Evolutionary conservation across 2,888 invertebrate species (phyloP).

Genomic region (Empis stercorea): DNA sequence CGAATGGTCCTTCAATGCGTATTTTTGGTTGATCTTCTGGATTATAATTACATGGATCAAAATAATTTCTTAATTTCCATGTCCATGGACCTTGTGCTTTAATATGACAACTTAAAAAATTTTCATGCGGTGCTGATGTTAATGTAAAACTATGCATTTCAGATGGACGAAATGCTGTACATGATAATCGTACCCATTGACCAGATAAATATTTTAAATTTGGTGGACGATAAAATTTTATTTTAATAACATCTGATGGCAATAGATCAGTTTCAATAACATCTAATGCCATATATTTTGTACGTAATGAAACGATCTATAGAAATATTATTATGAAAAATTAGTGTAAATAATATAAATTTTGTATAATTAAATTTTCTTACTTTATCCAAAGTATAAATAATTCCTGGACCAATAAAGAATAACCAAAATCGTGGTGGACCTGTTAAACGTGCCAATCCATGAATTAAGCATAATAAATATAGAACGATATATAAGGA

Average conservation of each 20-base stretch:
- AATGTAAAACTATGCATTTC: constrained; percentile 94
- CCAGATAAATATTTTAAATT: constrained; percentile 88
- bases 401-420: constrained; percentile 78
- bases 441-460: constrained; percentile 80
- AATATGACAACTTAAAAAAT: constrained; percentile 87
- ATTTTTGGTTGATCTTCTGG: constrained; percentile 76
- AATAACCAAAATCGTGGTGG: constrained; percentile 89
- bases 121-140: constrained; percentile 92
- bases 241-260: constrained; percentile 87
- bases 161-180: constrained; percentile 75
- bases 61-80: constrained; percentile 89
- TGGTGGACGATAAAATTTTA: constrained; percentile 89
- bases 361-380: not conserved
- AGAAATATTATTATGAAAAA: constrained; percentile 11
- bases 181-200: constrained; percentile 88
- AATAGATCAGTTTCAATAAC: constrained; percentile 86
- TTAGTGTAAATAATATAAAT: not conserved
- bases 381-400: constrained; percentile 74
- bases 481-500: constrained; percentile 79
- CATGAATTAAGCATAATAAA: constrained; percentile 75
- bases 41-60: constrained; percentile 84
- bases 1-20: constrained; percentile 89
- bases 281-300: constrained; percentile 82
- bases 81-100: constrained; percentile 89
- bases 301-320: constrained; percentile 78